phyloP scores from a whole-genome alignment of 2,888 invertebrate species.

The Drosophila neonasuta region DNA sequence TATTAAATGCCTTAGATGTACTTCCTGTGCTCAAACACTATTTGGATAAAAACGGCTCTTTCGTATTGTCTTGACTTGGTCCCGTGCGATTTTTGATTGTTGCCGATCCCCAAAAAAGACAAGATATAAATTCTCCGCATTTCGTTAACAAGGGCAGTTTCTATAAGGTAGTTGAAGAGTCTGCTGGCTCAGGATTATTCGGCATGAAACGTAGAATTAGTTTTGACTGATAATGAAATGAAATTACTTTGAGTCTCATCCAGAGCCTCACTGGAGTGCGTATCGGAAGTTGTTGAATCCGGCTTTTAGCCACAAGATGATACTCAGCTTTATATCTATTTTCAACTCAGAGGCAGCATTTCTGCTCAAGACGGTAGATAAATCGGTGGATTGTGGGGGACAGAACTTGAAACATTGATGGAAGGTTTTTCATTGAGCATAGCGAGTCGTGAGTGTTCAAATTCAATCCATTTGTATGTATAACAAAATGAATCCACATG shows the following conservation, averaged over 20 bases:
- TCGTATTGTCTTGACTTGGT: conserved; percentile 77
- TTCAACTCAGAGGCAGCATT: conserved; percentile 73
- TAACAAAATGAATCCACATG: conserved; percentile 39
- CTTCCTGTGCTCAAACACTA: conserved; percentile 54
- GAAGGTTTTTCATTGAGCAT: conserved; percentile 75
- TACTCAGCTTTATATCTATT: conserved; percentile 76
- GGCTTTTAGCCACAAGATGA: conserved; percentile 76
- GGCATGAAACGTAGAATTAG: conserved; percentile 13
- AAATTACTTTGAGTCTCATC: too few relatives aligned
- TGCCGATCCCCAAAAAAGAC: conserved; percentile 72
- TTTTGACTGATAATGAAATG: too few relatives aligned
- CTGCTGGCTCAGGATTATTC: conserved; percentile 75
- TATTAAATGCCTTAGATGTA: conserved; percentile 54
- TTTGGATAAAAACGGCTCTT: conserved; percentile 63
- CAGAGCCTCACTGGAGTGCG: conserved; percentile 77
- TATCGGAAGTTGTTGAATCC: conserved; percentile 80
- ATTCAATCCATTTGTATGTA: not conserved
- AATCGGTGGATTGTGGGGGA: conserved; percentile 18
- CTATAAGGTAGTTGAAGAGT: conserved; percentile 76
- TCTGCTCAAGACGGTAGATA: conserved; percentile 57
- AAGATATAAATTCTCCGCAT: conserved; percentile 76
- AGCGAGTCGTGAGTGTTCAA: conserved; percentile 72
- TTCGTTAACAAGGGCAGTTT: conserved; percentile 78
- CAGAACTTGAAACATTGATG: conserved; percentile 67
- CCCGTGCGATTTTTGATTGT: conserved; percentile 49